phyloP scores from a whole-genome alignment of 1,140 invertebrate species.

The Neodiprion lecontei region DNA sequence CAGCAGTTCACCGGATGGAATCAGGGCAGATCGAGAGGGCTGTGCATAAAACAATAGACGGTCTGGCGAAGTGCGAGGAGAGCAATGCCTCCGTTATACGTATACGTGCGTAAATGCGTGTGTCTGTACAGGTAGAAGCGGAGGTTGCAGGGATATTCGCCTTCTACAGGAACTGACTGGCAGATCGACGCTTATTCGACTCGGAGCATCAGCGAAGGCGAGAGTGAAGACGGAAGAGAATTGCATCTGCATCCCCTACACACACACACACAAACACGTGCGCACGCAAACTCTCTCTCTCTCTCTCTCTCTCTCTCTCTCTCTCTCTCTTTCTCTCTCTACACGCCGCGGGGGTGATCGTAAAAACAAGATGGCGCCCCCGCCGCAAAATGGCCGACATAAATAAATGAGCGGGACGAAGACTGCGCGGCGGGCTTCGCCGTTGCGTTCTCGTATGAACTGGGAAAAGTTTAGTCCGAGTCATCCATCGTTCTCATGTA shows the following conservation, averaged over 20 bases:
- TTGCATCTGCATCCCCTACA: conserved; percentile 34
- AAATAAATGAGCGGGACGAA: conserved; percentile 45
- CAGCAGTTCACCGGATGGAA: background rate
- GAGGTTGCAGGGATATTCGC: background rate
- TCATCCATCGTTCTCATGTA: background rate
- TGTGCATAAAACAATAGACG: conserved; percentile 10
- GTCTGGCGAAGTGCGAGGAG: conserved; percentile 21
- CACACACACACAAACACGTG: too few species aligned
- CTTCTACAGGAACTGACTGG: background rate
- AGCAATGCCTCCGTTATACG: conserved; percentile 35
- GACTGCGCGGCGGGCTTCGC: conserved; percentile 17
- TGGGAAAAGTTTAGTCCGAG: background rate
- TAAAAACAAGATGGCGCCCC: conserved; percentile 56
- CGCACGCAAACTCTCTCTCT: too few species aligned
- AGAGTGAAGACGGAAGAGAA: conserved; percentile 27
- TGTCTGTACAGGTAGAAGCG: background rate
- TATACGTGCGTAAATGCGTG: background rate
- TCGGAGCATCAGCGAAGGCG: background rate
- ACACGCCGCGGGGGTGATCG: conserved; percentile 33
- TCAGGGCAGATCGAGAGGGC: background rate
- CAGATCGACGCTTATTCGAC: background rate
- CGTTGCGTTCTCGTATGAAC: background rate
- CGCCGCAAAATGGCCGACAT: conserved; percentile 52
- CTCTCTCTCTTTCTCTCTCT: background rate
- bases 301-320: too few species aligned